These are phyloP conservation scores for Aquatica leii DNA, from an alignment of 2,888 invertebrate genomes.

Conservation along the genomic window DNA sequence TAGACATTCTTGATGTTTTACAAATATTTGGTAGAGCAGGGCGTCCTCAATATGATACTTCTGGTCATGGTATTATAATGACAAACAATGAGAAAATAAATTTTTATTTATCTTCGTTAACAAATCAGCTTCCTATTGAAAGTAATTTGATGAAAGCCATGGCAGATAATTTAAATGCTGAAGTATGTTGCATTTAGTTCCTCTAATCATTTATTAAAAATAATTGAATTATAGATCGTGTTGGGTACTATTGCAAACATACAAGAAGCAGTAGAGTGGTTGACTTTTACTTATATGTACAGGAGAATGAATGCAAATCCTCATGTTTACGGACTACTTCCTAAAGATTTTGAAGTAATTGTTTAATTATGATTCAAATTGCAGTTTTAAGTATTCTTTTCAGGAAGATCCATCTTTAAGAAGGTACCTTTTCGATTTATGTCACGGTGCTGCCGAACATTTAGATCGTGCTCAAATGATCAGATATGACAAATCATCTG, in stretches of 20 bases:
- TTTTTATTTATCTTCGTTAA: slow-evolving; percentile 92
- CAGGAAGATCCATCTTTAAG: slow-evolving; percentile 81
- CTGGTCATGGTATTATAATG: slow-evolving; percentile 95
- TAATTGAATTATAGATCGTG: slow-evolving; percentile 68
- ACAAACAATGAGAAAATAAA: slow-evolving; percentile 91
- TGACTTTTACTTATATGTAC: slow-evolving; percentile 96
- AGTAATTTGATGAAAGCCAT: slow-evolving; percentile 93
- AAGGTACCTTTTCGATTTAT: slow-evolving; percentile 77
- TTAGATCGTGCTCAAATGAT: slow-evolving; percentile 96
- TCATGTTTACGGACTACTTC: slow-evolving; percentile 71
- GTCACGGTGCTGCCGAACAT: slow-evolving; percentile 80
- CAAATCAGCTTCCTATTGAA: slow-evolving; percentile 98
- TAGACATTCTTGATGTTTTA: slow-evolving; percentile 95
- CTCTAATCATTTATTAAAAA: slow-evolving; percentile 14
- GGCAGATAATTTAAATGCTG: slow-evolving; percentile 97
- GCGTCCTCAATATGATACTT: slow-evolving; percentile 95
- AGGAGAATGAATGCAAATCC: slow-evolving; percentile 95
- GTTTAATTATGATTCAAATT: not conserved
- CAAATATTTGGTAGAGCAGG: slow-evolving; percentile 99
- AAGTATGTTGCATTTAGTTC: slow-evolving; percentile 65
- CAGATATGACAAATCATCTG: slow-evolving; percentile 84
- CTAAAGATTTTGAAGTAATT: slow-evolving; percentile 23
- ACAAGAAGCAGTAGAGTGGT: slow-evolving; percentile 96
- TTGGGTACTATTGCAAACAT: slow-evolving; percentile 96
- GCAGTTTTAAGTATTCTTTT: slow-evolving; percentile 1